These are phyloP conservation scores for Pampus argenteus DNA, from an alignment of 2,797 vertebrate genomes.

Conservation along the genomic window DNA sequence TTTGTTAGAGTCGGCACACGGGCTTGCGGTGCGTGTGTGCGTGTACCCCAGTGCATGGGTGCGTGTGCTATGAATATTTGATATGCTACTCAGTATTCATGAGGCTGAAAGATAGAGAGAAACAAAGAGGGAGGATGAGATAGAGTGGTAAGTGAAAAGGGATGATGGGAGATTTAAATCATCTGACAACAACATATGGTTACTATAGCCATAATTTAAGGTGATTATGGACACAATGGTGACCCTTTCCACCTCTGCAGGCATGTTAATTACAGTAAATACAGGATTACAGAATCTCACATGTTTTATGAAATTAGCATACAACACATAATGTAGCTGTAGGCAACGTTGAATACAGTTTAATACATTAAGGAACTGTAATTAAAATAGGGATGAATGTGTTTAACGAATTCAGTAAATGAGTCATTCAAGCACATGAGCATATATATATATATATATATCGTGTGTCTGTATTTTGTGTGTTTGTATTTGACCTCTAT, in stretches of 20 bases:
- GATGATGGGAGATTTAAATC: constrained; percentile 62
- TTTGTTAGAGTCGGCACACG: constrained; percentile 16
- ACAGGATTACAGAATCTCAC: neutral
- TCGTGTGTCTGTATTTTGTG: no score
- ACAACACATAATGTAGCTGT: neutral
- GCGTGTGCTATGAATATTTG: constrained; percentile 70
- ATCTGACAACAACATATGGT: constrained; percentile 46
- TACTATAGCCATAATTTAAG: constrained; percentile 41
- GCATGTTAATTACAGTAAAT: neutral
- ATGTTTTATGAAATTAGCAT: neutral
- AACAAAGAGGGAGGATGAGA: constrained; percentile 47
- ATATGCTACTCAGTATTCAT: constrained; percentile 72
- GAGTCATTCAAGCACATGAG: no score
- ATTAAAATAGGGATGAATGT: neutral
- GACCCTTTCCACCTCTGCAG: neutral
- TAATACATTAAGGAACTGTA: neutral
- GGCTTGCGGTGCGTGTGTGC: constrained; percentile 16
- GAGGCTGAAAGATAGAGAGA: constrained; percentile 58
- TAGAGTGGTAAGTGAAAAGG: constrained; percentile 25
- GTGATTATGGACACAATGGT: constrained; percentile 26
- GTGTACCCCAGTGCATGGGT: constrained; percentile 10
- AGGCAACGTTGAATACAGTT: neutral
- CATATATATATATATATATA: no score
- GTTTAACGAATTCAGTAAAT: constrained; percentile 34
- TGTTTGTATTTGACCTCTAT: constrained; percentile 37